phyloP scores from a whole-genome alignment of 37 sponge, comb jelly and placozoan species.

The Geodia barretti region DNA sequence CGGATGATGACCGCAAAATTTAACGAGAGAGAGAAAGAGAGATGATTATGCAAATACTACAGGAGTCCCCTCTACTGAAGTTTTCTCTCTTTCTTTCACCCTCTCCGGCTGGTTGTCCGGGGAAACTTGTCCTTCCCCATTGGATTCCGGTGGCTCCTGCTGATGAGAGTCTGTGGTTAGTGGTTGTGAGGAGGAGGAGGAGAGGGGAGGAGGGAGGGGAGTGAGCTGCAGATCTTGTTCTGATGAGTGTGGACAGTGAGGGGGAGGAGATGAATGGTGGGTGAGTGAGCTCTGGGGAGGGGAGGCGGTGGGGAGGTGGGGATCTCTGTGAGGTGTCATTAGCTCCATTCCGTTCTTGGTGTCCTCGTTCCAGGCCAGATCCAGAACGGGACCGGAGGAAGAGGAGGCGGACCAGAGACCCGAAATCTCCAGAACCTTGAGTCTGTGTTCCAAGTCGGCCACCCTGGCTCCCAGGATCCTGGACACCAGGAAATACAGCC shows the following conservation, averaged over 20 bases:
- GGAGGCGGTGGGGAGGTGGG: background rate
- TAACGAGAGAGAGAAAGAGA: no score
- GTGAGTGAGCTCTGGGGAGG: background rate
- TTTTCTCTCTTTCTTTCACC: no score
- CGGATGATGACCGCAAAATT: no score
- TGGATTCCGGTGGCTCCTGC: no score
- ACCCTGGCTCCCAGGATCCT: conserved; percentile 47
- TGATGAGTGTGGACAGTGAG: background rate
- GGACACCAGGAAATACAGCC: no score
- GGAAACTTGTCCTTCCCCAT: no score
- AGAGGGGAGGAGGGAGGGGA: background rate
- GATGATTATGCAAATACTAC: no score
- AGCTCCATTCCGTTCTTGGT: background rate
- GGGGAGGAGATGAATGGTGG: background rate
- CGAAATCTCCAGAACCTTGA: conserved; percentile 54
- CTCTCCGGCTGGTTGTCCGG: no score
- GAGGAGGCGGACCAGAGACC: conserved; percentile 22
- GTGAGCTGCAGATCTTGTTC: background rate
- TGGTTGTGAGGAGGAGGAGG: background rate
- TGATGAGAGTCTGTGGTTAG: no score
- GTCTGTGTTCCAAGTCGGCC: conserved; percentile 54
- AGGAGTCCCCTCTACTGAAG: no score
- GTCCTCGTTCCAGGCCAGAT: background rate
- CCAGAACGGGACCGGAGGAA: background rate
- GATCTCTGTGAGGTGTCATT: background rate